Evolutionary conservation across 2,113 vertebrate species (phyloP).

Genomic region (Etheostoma cragini): DNA sequence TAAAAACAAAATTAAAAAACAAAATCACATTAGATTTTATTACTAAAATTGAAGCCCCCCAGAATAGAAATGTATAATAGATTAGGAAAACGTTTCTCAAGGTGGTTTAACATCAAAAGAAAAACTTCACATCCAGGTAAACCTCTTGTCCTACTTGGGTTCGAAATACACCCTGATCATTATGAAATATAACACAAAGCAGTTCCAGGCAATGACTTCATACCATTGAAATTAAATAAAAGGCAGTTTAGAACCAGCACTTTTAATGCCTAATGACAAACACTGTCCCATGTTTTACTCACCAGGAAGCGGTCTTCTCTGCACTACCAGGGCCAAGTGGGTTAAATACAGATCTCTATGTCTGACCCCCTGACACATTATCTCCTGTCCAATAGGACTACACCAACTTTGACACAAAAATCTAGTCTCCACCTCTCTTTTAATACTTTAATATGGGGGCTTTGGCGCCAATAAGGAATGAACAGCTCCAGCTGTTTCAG

Average conservation of each 20-base stretch:
- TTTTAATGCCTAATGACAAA: neutral
- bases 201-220: neutral
- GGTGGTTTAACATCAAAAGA: neutral
- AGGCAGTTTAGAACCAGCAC: neutral
- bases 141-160: neutral
- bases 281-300: conserved; percentile 39
- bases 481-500: conserved; percentile 54
- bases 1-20: too few species aligned
- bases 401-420: conserved; percentile 10
- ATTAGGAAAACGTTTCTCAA: neutral
- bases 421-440: conserved; percentile 57
- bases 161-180: neutral
- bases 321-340: conserved; percentile 1
- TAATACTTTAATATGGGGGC: conserved; percentile 67
- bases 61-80: neutral
- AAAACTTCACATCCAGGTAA: neutral
- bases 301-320: conserved; percentile 67
- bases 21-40: neutral
- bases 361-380: conserved; percentile 28
- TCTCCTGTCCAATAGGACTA: conserved; percentile 63
- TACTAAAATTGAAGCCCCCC: neutral
- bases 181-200: neutral
- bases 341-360: conserved; percentile 72
- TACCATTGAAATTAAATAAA: neutral
- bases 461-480: conserved; percentile 74